A percentile compares a stretch with the other conserved stretches of the same genome.
These are phyloP conservation scores for Polymixis lichenea DNA, from an alignment of 2,888 invertebrate genomes.

Conservation along the genomic window DNA sequence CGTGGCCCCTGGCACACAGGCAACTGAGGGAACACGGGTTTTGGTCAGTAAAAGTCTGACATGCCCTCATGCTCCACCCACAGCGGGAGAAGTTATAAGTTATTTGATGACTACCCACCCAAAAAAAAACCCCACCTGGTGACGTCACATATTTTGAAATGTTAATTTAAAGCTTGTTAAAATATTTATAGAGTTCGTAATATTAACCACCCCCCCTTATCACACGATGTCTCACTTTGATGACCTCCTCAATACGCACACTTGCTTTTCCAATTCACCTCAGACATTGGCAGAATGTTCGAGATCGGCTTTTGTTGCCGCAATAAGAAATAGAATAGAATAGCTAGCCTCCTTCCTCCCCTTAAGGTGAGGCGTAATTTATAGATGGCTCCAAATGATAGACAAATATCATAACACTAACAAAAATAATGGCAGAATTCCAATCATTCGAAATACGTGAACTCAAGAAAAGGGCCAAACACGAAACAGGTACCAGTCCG, in stretches of 20 bases:
- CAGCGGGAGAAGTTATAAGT: too few relatives aligned
- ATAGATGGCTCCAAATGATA: not conserved
- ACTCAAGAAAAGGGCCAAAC: constrained; percentile 49
- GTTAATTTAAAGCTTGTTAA: not conserved
- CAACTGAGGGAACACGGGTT: too few relatives aligned
- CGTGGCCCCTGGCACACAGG: too few relatives aligned
- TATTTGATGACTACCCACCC: too few relatives aligned
- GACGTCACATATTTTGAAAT: not conserved
- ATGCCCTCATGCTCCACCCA: too few relatives aligned
- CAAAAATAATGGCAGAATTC: constrained; percentile 9
- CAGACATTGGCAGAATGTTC: not conserved
- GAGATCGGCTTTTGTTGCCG: not conserved
- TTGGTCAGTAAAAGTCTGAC: too few relatives aligned
- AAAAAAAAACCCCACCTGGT: too few relatives aligned
- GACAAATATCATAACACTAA: not conserved
- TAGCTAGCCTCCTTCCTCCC: too few relatives aligned
- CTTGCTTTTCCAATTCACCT: not conserved
- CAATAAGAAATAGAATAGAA: not conserved
- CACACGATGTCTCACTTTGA: not conserved
- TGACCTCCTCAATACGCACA: not conserved
- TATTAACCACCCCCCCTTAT: not conserved
- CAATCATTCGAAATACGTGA: constrained; percentile 33
- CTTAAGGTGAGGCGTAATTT: not conserved
- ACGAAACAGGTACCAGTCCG: constrained; percentile 51
- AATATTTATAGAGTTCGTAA: not conserved